phyloP scores from a whole-genome alignment of 1,140 invertebrate species.

The Hylaeus anthracinus region DNA sequence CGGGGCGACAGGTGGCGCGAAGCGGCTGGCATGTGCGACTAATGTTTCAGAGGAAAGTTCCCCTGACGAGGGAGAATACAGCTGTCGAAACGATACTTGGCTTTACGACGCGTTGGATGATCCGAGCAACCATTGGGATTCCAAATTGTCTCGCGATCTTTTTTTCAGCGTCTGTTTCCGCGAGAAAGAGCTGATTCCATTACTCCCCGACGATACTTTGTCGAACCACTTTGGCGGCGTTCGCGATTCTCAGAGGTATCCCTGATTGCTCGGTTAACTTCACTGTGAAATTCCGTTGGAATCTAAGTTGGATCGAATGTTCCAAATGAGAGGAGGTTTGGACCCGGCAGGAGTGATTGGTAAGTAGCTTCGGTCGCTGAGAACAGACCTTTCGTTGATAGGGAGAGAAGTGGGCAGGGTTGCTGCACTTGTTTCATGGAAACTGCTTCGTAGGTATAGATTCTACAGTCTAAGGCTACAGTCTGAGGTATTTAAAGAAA shows the following conservation, averaged over 20 bases:
- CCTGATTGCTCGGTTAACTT: neutral
- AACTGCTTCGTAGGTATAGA: neutral
- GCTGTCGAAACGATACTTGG: constrained; percentile 31
- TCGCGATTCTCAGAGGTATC: neutral
- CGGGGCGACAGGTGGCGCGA: constrained; percentile 41
- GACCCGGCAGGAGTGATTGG: too few species aligned
- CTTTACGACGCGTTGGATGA: too few species aligned
- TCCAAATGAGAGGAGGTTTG: neutral
- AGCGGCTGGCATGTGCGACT: constrained; percentile 35
- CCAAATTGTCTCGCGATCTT: constrained; percentile 40
- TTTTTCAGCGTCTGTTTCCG: neutral
- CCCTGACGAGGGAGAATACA: constrained; percentile 7
- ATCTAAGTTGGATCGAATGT: neutral
- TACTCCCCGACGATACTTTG: neutral
- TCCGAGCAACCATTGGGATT: constrained; percentile 13
- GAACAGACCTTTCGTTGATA: neutral
- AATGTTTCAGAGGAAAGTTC: constrained; percentile 40
- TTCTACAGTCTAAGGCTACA: too few species aligned
- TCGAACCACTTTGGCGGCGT: neutral
- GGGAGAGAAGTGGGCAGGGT: neutral
- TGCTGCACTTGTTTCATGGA: neutral
- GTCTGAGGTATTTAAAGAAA: neutral
- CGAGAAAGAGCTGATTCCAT: neutral
- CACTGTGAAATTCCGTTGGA: neutral
- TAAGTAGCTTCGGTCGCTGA: neutral